Evolutionary conservation across 2,113 vertebrate genomes (phyloP).

Genomic region (Acanthochromis polyacanthus): DNA sequence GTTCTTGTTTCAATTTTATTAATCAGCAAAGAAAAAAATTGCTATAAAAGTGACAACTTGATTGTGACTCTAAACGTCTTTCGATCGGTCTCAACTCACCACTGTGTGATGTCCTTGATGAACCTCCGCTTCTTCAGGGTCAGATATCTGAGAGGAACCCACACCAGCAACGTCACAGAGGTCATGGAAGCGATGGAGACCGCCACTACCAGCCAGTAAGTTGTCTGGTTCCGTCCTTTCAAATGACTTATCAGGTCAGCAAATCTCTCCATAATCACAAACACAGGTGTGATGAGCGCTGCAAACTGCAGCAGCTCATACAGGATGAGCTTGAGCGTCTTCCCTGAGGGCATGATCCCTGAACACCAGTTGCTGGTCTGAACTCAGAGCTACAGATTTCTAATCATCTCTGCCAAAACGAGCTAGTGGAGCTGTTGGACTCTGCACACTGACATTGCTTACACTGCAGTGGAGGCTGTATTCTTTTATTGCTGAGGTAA

Average conservation of each 20-base stretch:
- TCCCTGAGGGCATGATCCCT: constrained; percentile 80
- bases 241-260: constrained; percentile 55
- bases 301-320: constrained; percentile 84
- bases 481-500: constrained; percentile 78
- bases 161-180: constrained; percentile 84
- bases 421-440: constrained; percentile 70
- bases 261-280: constrained; percentile 83
- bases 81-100: constrained; percentile 75
- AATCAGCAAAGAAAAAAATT: no score
- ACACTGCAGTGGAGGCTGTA: constrained; percentile 74
- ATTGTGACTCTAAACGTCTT: neutral
- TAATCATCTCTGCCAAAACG: constrained; percentile 42
- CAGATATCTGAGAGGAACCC: constrained; percentile 88
- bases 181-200: constrained; percentile 86
- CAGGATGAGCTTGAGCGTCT: constrained; percentile 81
- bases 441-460: constrained; percentile 77
- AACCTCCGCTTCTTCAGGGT: constrained; percentile 77
- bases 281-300: constrained; percentile 65
- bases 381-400: constrained; percentile 27
- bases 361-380: constrained; percentile 25
- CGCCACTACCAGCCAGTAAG: constrained; percentile 89
- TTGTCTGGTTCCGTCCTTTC: constrained; percentile 36
- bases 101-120: constrained; percentile 71
- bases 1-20: no score
- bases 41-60: neutral